phyloP scores from a whole-genome alignment of 2,888 invertebrate genomes.

The Phlogophora meticulosa region DNA sequence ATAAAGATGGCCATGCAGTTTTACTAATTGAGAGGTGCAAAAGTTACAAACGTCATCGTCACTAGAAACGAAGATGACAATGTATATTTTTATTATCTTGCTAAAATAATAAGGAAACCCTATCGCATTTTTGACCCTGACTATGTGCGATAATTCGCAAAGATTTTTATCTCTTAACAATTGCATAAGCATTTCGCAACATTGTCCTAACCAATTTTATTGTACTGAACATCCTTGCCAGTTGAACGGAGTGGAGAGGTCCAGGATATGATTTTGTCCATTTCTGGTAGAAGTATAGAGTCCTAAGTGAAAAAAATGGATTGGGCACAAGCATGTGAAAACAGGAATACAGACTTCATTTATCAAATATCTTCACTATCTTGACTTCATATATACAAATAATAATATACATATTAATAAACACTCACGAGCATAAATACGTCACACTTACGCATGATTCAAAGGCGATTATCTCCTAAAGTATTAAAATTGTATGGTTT shows the following conservation, averaged over 20 bases:
- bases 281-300: too few relatives aligned
- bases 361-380: too few relatives aligned
- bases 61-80: slow-evolving; percentile 27
- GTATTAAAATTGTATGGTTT: too few relatives aligned
- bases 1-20: slow-evolving; percentile 19
- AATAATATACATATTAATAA: too few relatives aligned
- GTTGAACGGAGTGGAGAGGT: neutral
- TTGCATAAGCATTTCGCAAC: slow-evolving; percentile 28
- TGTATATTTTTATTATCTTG: slow-evolving; percentile 46
- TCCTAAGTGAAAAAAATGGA: too few relatives aligned
- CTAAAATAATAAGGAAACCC: slow-evolving; percentile 41
- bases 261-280: neutral
- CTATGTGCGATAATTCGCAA: slow-evolving; percentile 34
- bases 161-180: slow-evolving; percentile 27
- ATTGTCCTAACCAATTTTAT: neutral
- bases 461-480: too few relatives aligned
- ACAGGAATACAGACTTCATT: too few relatives aligned
- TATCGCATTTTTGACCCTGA: slow-evolving; percentile 43
- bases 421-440: too few relatives aligned
- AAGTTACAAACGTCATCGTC: slow-evolving; percentile 23
- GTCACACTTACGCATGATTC: too few relatives aligned
- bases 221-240: neutral
- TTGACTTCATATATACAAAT: too few relatives aligned
- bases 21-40: neutral
- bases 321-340: too few relatives aligned